Evolutionary conservation across 2,113 vertebrate genomes (phyloP).

Genomic region (Chiloscyllium plagiosum): DNA sequence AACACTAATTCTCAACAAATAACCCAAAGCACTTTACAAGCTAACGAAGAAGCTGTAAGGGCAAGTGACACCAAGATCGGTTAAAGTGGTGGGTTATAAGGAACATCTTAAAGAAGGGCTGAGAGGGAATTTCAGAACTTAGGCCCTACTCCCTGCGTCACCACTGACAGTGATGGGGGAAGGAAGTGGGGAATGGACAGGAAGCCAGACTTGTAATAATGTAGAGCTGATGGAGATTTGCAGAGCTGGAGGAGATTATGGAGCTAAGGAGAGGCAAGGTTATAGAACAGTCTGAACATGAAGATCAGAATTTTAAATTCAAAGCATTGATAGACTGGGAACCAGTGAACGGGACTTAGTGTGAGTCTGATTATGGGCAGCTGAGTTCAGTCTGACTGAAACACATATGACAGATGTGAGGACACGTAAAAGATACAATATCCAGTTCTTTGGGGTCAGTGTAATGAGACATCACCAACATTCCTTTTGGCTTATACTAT

Average conservation of each 20-base stretch:
- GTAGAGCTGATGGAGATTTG: no score
- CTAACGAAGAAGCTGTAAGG: neutral
- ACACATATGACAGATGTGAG: neutral
- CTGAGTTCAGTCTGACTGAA: neutral
- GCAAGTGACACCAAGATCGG: neutral
- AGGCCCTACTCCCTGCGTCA: neutral
- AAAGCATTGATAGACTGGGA: neutral
- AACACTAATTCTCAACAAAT: neutral
- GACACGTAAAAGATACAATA: neutral
- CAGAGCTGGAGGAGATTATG: neutral
- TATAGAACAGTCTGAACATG: neutral
- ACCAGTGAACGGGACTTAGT: neutral
- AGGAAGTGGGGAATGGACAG: neutral
- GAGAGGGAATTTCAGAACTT: neutral
- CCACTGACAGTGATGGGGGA: neutral
- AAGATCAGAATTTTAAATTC: neutral
- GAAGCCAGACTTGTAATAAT: neutral
- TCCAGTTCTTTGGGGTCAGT: neutral
- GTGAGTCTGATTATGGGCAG: neutral
- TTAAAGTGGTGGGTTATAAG: neutral
- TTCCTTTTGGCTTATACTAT: neutral
- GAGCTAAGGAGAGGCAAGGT: neutral
- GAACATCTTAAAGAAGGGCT: neutral
- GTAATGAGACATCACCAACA: neutral
- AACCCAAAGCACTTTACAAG: neutral